These are phyloP conservation scores for Trichogramma pretiosum DNA, from an alignment of 1,140 invertebrate genomes.

Conservation along the genomic window DNA sequence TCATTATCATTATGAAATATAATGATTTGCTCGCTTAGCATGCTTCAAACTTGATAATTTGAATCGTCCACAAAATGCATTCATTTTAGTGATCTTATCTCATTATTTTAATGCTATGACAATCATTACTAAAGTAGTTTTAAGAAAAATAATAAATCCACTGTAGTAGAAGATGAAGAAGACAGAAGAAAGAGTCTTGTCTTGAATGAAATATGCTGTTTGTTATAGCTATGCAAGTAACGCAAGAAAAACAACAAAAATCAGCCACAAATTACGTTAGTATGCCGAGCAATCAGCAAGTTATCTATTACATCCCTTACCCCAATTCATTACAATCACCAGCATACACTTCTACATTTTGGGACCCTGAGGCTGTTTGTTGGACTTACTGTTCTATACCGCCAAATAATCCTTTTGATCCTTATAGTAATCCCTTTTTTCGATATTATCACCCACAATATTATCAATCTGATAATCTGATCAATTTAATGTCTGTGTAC, in stretches of 20 bases:
- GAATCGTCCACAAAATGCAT: no score
- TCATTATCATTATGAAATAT: no score
- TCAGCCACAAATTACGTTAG: conserved; percentile 33
- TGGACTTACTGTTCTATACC: conserved; percentile 31
- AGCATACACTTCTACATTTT: conserved; percentile 3
- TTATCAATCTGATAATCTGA: no score
- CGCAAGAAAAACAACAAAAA: conserved; percentile 40
- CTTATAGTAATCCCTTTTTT: neutral
- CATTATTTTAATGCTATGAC: no score
- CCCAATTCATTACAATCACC: neutral
- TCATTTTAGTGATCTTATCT: no score
- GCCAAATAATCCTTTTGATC: conserved; percentile 11
- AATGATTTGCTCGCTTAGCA: no score
- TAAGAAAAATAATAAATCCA: no score
- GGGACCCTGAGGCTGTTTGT: conserved; percentile 27
- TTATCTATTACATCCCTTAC: conserved; percentile 27
- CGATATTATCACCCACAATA: neutral
- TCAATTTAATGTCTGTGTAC: no score
- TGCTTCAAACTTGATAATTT: no score
- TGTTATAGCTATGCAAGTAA: conserved; percentile 44
- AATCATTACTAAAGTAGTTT: no score
- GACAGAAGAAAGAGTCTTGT: no score
- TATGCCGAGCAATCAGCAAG: conserved; percentile 39
- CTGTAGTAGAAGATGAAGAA: no score
- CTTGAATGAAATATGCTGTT: conserved; percentile 42